These are phyloP conservation scores for Drosophila fulvimacula DNA, from an alignment of 2,888 invertebrate species.

Conservation along the genomic window DNA sequence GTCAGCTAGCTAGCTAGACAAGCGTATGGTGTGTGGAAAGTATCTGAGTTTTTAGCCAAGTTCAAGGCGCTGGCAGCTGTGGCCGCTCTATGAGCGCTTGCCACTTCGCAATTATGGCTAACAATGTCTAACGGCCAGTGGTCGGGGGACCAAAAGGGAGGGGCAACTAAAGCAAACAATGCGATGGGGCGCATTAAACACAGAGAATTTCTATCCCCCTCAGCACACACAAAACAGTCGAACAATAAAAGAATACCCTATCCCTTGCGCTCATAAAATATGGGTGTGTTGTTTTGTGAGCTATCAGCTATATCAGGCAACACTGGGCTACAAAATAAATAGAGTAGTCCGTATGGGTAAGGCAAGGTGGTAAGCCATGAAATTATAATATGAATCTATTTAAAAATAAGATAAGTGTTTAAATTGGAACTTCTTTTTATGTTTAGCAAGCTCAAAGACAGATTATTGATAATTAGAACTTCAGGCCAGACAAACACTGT, in stretches of 20 bases:
- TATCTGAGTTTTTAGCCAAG: conserved; percentile 58
- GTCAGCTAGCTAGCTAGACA: conserved; percentile 36
- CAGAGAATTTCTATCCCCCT: conserved; percentile 23
- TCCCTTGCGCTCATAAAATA: conserved; percentile 40
- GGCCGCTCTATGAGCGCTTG: conserved; percentile 30
- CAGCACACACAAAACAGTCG: conserved; percentile 40
- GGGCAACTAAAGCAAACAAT: conserved; percentile 43
- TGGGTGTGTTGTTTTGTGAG: conserved; percentile 62
- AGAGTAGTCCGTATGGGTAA: not conserved
- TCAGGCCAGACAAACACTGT: no score
- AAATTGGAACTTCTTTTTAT: no score
- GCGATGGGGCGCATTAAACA: conserved; percentile 48
- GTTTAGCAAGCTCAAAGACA: no score
- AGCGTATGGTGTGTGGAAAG: conserved; percentile 32
- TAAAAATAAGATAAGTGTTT: no score
- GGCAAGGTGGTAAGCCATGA: no score
- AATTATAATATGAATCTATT: no score
- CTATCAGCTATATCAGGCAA: conserved; percentile 22
- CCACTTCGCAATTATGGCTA: conserved; percentile 59
- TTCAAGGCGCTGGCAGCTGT: conserved; percentile 65
- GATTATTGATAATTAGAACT: no score
- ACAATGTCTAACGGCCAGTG: conserved; percentile 37
- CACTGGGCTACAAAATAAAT: conserved; percentile 46
- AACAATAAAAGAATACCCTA: conserved; percentile 43
- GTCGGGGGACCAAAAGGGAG: not conserved